Conservation (phyloP, 2,888 invertebrate species). For the Acleris emargana region DNA sequence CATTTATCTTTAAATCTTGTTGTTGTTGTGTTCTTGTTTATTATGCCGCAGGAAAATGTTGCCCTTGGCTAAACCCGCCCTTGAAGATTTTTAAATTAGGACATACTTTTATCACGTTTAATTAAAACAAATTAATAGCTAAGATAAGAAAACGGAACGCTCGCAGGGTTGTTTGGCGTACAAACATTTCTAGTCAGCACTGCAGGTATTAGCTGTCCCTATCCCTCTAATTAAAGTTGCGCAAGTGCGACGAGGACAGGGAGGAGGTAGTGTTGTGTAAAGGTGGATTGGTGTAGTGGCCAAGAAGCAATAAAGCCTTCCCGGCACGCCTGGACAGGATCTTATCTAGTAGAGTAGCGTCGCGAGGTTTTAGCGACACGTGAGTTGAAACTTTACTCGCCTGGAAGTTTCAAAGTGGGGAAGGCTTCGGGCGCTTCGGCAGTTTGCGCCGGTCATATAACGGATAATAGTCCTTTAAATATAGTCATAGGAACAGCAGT, state of each 20-base stretch:
- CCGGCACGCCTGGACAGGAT: constrained; percentile 13
- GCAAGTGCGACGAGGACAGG: constrained; percentile 1
- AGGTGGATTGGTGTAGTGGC: constrained; percentile 13
- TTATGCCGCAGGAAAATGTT: too few species aligned
- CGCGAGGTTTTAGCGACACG: constrained; percentile 19
- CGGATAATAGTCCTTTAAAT: too few species aligned
- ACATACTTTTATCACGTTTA: constrained; percentile 11
- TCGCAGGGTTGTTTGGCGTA: constrained; percentile 12
- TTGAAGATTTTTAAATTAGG: neutral
- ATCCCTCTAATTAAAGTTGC: neutral
- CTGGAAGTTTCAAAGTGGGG: neutral
- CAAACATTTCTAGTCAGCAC: constrained; percentile 6
- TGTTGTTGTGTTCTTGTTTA: too few species aligned
- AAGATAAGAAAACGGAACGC: constrained; percentile 18
- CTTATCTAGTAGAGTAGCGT: constrained; percentile 20
- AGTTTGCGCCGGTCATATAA: too few species aligned
- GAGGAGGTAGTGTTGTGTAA: neutral
- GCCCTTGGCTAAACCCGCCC: neutral
- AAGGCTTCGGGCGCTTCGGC: too few species aligned
- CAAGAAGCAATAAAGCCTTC: constrained; percentile 24
- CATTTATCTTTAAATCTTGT: too few species aligned
- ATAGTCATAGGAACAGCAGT: too few species aligned
- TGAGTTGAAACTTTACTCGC: neutral
- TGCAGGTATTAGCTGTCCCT: constrained; percentile 6
- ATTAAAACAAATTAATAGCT: constrained; percentile 25